phyloP scores from a whole-genome alignment of 1,140 invertebrate genomes.

The Monomorium pharaonis region DNA sequence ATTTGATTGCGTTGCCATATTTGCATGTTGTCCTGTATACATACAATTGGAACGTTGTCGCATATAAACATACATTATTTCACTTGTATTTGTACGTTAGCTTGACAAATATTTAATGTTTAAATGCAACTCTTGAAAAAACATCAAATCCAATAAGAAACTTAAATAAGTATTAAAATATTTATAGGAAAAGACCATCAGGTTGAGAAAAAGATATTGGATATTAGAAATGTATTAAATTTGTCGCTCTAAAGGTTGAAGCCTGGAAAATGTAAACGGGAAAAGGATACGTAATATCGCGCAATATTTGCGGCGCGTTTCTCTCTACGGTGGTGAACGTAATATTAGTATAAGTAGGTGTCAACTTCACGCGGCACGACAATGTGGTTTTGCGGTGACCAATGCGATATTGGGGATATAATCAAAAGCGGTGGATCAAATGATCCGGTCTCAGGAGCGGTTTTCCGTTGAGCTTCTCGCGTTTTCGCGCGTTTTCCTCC shows the following conservation, averaged over 20 bases:
- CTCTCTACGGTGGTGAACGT: neutral
- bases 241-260: neutral
- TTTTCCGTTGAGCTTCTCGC: neutral
- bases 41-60: neutral
- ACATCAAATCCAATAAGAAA: neutral
- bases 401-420: neutral
- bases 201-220: neutral
- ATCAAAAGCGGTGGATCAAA: slow-evolving; percentile 24
- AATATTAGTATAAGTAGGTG: neutral
- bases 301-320: neutral
- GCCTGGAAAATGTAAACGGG: neutral
- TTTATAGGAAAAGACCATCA: neutral
- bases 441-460: neutral
- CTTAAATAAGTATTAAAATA: slow-evolving; percentile 23
- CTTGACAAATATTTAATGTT: neutral
- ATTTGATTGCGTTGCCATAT: neutral
- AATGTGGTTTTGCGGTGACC: neutral
- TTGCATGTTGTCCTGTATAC: neutral
- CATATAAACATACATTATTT: neutral
- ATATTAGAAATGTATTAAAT: slow-evolving; percentile 20
- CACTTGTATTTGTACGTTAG: neutral
- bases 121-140: neutral
- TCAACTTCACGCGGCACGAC: neutral
- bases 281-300: neutral
- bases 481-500: neutral